Evolutionary conservation across 2,113 vertebrate species (phyloP).

Genomic region (Hyla sarda): DNA sequence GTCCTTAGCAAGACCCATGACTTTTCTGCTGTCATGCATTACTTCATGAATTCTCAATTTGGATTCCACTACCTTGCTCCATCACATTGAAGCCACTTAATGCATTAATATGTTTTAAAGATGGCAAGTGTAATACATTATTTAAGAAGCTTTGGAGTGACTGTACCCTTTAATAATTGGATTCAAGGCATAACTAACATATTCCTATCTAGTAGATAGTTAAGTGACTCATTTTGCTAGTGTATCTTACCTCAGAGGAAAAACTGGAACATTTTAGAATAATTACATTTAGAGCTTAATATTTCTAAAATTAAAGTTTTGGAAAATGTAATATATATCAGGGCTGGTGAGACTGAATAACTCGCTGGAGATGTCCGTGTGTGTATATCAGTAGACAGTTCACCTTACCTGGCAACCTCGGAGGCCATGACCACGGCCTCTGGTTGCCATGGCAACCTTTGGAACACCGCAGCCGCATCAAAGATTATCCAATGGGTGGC

Average conservation of each 20-base stretch:
- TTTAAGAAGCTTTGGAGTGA: slow-evolving; percentile 28
- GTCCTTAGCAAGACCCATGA: neutral
- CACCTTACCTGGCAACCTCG: no score
- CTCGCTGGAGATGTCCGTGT: no score
- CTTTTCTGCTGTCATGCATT: neutral
- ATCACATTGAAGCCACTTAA: neutral
- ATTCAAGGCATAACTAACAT: slow-evolving; percentile 31
- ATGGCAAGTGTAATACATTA: slow-evolving; percentile 18
- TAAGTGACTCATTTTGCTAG: slow-evolving; percentile 21
- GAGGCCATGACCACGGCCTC: no score
- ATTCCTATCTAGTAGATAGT: slow-evolving; percentile 9
- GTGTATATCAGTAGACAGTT: no score
- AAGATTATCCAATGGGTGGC: no score
- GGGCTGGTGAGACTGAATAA: no score
- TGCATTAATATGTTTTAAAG: slow-evolving; percentile 23
- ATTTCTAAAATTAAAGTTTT: neutral
- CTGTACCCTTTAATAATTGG: slow-evolving; percentile 30
- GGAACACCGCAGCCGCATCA: no score
- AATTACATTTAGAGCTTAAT: neutral
- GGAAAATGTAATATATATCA: neutral
- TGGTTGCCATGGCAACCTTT: no score
- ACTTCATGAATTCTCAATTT: slow-evolving; percentile 7
- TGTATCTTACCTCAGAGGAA: slow-evolving; percentile 30
- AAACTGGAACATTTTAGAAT: slow-evolving; percentile 1
- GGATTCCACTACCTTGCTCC: slow-evolving; percentile 5